These are phyloP conservation scores for Apis laboriosa DNA, from an alignment of 1,140 invertebrate species.

Conservation along the genomic window DNA sequence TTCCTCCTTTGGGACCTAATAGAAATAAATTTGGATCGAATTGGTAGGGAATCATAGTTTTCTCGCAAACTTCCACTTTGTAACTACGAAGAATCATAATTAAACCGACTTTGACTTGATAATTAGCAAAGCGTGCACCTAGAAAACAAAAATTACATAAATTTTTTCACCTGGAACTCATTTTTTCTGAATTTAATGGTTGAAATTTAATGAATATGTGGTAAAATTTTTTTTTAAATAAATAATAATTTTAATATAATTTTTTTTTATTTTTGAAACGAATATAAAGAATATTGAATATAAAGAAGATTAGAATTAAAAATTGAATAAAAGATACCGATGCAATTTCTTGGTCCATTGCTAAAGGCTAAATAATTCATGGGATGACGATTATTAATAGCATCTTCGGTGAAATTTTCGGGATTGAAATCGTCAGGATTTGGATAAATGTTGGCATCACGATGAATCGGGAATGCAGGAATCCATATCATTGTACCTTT, in stretches of 20 bases:
- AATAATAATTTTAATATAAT: too few relatives aligned
- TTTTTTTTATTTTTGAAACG: too few relatives aligned
- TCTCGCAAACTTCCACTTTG: background rate
- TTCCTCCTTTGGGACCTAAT: background rate
- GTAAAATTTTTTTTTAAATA: background rate
- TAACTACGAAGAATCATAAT: background rate
- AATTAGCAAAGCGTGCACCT: slow-evolving; percentile 1
- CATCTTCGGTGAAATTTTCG: slow-evolving; percentile 82
- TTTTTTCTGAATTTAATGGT: background rate
- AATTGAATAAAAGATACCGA: slow-evolving; percentile 79
- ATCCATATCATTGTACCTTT: slow-evolving; percentile 77
- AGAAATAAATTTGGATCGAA: background rate
- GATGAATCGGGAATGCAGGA: slow-evolving; percentile 81
- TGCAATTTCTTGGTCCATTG: slow-evolving; percentile 80
- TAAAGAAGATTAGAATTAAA: too few relatives aligned
- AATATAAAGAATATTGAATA: too few relatives aligned
- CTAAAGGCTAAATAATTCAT: slow-evolving; percentile 85
- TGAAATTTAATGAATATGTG: too few relatives aligned
- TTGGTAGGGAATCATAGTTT: slow-evolving; percentile 7
- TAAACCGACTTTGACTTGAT: background rate
- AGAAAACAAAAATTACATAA: background rate
- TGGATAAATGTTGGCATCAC: slow-evolving; percentile 60
- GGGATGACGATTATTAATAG: slow-evolving; percentile 77
- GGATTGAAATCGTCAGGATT: slow-evolving; percentile 83
- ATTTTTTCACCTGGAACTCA: background rate